Evolutionary conservation across 2,888 invertebrate genomes (phyloP).

Genomic region (Drosophila cracens): DNA sequence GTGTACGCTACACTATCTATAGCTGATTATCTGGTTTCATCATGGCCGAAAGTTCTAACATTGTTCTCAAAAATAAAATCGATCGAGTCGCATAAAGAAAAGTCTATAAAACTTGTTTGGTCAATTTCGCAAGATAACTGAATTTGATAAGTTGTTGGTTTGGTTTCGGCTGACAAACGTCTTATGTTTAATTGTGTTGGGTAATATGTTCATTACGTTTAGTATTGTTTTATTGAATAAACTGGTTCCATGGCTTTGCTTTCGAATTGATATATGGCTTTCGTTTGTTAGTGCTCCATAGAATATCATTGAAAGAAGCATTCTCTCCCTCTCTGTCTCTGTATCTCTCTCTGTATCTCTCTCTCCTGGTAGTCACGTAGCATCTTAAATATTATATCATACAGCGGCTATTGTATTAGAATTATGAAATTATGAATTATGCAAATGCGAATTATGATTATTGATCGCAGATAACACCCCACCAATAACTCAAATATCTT

Average conservation of each 20-base stretch:
- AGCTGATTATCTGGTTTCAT: constrained; percentile 22
- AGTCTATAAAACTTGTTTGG: constrained; percentile 68
- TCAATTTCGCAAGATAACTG: constrained; percentile 54
- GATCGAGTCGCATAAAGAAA: constrained; percentile 38
- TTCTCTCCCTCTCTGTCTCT: constrained; percentile 3
- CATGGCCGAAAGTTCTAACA: constrained; percentile 8
- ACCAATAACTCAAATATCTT: constrained; percentile 4
- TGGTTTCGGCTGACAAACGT: constrained; percentile 65
- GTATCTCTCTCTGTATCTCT: constrained; percentile 11
- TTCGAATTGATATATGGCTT: constrained; percentile 60
- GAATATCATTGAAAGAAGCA: constrained; percentile 26
- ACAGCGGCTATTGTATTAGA: constrained; percentile 60
- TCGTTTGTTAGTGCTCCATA: constrained; percentile 42
- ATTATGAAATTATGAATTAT: constrained; percentile 79
- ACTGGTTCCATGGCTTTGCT: constrained; percentile 55
- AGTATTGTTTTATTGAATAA: constrained; percentile 27
- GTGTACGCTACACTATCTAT: not conserved
- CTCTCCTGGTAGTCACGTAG: constrained; percentile 2
- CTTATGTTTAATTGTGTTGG: constrained; percentile 64
- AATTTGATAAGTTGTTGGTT: constrained; percentile 64
- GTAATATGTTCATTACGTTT: constrained; percentile 71
- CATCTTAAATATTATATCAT: constrained; percentile 30
- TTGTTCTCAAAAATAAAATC: constrained; percentile 28
- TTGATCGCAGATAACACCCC: constrained; percentile 36
- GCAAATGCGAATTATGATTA: constrained; percentile 69